Base-by-base conservation (phyloP, 2,888 invertebrate genomes). In the Metacarcinus magister region DNA sequence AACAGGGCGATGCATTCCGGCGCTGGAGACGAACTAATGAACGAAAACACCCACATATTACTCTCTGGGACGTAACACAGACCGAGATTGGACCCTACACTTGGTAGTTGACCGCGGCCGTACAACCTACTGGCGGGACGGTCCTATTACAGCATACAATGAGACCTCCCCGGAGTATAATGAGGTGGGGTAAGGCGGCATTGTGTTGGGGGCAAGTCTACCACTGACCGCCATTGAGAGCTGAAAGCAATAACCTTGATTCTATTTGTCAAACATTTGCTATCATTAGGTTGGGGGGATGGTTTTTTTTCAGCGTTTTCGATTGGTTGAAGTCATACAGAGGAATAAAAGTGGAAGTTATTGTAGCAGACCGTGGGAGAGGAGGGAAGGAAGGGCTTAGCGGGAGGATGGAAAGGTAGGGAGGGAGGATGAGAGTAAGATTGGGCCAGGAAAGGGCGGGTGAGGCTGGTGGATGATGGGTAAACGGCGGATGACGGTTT, bases 241-340 rank as follows among this genome's bases (percentile, higher is more conserved):
- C 19, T 93, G 82, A 93, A 75, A 75, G 93, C 93, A 44, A 48
- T 82, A 93, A 75, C 93, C 93, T 93, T 93, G 93, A 75, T 93
- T 75, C 75, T 93, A 60, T 93, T 93, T 93, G 93, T 43, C 93
- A 93, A 93, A 93, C 93, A 93, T 93, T 39, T 44, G 46, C 39
- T 82, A 93, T 93, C 93, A 93, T 93, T 93, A 93, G 82, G 19
- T 46, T 13, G 16, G 44, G 19, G 28, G 13, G 39, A 39, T 39
- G 5, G 19, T 67, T 44, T 23, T 75, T 75, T 93, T 43, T 44
- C 2, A 7, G 67, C n/a, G 44, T 19, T 8, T 93, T 16, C 46
- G 87, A 87, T 87, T 39, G 48, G 92, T 28, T 48, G 48, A 48
- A 16, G 54, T 32, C 32, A 92, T n/a, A 54, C 7, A 54, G 54